Conservation (phyloP, 2,797 vertebrate genomes). For the Chelidonichthys spinosus region DNA sequence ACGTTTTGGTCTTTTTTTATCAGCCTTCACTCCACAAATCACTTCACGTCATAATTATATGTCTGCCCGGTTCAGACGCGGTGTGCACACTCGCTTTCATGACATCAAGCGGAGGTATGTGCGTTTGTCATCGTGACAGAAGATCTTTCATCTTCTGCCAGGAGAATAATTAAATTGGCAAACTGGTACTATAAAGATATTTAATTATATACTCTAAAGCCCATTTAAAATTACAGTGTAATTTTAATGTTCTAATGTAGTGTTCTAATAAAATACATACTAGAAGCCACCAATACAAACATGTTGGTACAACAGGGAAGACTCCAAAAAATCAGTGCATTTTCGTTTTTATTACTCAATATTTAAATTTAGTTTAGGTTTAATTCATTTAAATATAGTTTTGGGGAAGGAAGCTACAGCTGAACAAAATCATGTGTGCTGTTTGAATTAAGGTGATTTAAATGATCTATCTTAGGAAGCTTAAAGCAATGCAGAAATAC, state of each 20-base stretch:
- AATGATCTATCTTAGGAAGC: background rate
- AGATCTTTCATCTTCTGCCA: constrained; percentile 24
- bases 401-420: background rate
- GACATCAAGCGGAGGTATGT: background rate
- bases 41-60: background rate
- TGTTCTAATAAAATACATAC: background rate
- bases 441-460: background rate
- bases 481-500: background rate
- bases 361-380: background rate
- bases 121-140: background rate
- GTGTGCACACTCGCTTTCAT: background rate
- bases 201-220: constrained; percentile 21
- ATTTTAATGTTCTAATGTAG: constrained; percentile 8
- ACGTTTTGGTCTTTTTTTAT: background rate
- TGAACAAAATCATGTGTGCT: background rate
- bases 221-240: constrained; percentile 7
- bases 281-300: background rate
- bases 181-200: background rate
- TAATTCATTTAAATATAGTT: background rate
- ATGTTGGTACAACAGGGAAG: background rate
- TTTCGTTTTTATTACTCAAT: no score
- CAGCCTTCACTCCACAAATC: background rate
- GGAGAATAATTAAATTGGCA: constrained; percentile 3
- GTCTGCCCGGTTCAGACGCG: background rate
- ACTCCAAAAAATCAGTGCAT: background rate